Conservation (phyloP, 2,888 invertebrate genomes). For the Zootermopsis nevadensis region DNA sequence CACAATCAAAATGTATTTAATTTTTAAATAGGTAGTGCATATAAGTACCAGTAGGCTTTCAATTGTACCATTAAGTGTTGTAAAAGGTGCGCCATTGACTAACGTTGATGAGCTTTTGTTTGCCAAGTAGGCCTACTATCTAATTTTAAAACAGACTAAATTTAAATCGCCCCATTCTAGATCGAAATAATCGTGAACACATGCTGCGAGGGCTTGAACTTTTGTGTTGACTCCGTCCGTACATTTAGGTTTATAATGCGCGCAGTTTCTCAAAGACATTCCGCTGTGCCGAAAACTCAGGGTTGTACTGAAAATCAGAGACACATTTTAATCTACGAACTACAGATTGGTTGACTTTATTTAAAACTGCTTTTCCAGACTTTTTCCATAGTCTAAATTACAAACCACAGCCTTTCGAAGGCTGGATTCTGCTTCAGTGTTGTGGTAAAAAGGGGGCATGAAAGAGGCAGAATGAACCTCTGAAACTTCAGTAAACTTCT, state of each 20-base stretch:
- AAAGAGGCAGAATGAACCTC: too few species aligned
- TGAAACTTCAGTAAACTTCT: too few species aligned
- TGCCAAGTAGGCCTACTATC: not conserved
- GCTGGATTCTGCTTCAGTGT: too few species aligned
- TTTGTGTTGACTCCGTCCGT: not conserved
- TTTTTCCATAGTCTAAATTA: too few species aligned
- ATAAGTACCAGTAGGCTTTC: not conserved
- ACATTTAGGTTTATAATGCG: not conserved
- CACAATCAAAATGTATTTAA: too few species aligned
- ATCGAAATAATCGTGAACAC: not conserved
- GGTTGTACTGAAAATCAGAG: not conserved
- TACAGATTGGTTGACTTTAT: too few species aligned
- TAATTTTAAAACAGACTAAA: conserved; percentile 18
- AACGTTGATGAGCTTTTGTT: conserved; percentile 8
- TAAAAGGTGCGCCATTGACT: not conserved
- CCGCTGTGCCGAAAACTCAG: not conserved
- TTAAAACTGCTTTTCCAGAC: too few species aligned
- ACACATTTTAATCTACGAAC: too few species aligned
- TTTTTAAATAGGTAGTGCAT: too few species aligned
- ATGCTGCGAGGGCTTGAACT: too few species aligned
- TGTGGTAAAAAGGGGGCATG: too few species aligned
- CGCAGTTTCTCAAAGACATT: not conserved
- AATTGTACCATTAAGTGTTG: not conserved
- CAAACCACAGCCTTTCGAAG: too few species aligned
- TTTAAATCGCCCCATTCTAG: not conserved